Percentiles rank a stretch among this genome's conserved stretches.
Conservation (phyloP, 1,140 invertebrate genomes). For the Copidosoma floridanum region DNA sequence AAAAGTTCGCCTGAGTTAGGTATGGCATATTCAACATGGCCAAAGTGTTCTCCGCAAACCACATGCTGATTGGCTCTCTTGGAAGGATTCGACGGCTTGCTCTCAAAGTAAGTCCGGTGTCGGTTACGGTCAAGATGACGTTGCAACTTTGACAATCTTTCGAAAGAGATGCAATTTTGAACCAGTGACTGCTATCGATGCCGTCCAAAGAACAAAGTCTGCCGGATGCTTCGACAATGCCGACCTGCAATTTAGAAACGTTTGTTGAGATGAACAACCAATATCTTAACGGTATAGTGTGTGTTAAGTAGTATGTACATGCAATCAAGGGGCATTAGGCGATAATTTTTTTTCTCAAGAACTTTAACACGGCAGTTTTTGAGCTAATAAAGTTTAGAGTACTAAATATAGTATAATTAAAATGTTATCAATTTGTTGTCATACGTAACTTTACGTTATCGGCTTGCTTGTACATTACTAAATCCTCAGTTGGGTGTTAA, state of each 20-base stretch:
- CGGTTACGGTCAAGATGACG: slow-evolving; percentile 54
- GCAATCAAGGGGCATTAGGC: too few relatives aligned
- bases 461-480: too few relatives aligned
- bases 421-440: too few relatives aligned
- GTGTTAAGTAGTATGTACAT: too few relatives aligned
- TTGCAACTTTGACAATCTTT: slow-evolving; percentile 71
- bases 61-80: slow-evolving; percentile 69
- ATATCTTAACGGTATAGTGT: too few relatives aligned
- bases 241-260: slow-evolving; percentile 26
- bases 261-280: too few relatives aligned
- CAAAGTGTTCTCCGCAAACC: slow-evolving; percentile 78
- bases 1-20: slow-evolving; percentile 76
- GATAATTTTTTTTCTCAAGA: too few relatives aligned
- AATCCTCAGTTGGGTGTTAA: too few relatives aligned
- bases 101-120: slow-evolving; percentile 51
- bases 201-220: slow-evolving; percentile 9
- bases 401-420: too few relatives aligned
- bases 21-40: slow-evolving; percentile 74
- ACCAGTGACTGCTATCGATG: slow-evolving; percentile 45
- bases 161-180: slow-evolving; percentile 60
- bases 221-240: slow-evolving; percentile 28
- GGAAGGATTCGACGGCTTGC: slow-evolving; percentile 54
- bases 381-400: too few relatives aligned
- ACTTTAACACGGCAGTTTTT: too few relatives aligned
- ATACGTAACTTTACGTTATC: too few relatives aligned